Base-by-base conservation (phyloP, 2,888 invertebrate genomes). In the Brenthis ino region DNA sequence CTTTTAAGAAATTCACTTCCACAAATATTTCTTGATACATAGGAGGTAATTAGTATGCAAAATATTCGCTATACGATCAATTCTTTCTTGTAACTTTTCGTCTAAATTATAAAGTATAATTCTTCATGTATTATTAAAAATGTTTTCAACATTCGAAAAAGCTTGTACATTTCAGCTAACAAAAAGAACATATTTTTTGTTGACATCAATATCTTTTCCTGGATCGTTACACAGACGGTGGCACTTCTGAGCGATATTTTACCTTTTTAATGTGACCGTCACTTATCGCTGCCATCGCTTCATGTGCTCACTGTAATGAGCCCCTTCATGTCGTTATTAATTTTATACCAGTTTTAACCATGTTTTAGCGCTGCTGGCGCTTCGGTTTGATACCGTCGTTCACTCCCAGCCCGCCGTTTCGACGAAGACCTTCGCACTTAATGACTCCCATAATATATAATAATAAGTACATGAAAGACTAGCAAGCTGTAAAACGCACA, bases 291-390 rank as follows among this genome's bases (percentile, higher is more conserved):
- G 8, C 64, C 68, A 73, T 70, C 69, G 57, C 56, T 69, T 68
- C 67, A 67, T 66, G 68, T 70, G 64, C 61, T 53, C 65, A 58
- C 54, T 69, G 58, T 72, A 72, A 69, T 72, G 67, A 65, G 72
- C 58, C 63, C 66, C 70, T 64, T 69, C 65, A 67, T 68, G 70
- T 73, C 70, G 70, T 70, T 70, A 73, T 72, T 71, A 73, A 73
- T 72, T 73, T 72, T 70, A 66, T 73, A 71, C 74, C 70, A 64
- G 67, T 74, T 70, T 67, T 61, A 53, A 64, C 67, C 73, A 73
- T 68, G 67, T 73, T 70, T 70, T 68, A 67, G 69, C 64, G 53
- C 43, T 65, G 63, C 50, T 57, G 67, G 64, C 67, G 65, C 61
- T 57, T 64, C 61, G 64, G 64, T 65, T 66, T 68, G 63, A 67